Percentiles rank a stretch among this genome's conserved stretches.
Conservation (phyloP, 2,797 vertebrate genomes). For the Tenualosa ilisha region DNA sequence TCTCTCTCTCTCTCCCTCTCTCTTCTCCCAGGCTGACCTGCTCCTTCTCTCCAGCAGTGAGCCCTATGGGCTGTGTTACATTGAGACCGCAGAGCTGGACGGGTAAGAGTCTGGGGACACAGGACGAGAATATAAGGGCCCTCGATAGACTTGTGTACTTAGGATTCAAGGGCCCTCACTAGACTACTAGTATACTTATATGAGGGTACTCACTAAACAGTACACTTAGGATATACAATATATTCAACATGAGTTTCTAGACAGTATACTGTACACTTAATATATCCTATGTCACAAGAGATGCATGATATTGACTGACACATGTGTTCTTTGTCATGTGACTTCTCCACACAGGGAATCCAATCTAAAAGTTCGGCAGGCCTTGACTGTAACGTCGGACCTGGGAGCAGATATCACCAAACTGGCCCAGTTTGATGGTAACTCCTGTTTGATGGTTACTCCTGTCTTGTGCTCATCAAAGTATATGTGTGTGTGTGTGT, state of each 20-base stretch:
- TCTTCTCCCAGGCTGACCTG: conserved; percentile 78
- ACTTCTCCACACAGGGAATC: conserved; percentile 75
- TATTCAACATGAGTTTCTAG: no score
- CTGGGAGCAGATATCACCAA: conserved; percentile 74
- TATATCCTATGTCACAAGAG: no score
- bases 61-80: conserved; percentile 83
- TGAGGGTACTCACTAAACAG: no score
- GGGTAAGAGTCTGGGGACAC: conserved; percentile 71
- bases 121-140: no score
- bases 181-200: no score
- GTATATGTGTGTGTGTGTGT: not conserved
- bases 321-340: no score
- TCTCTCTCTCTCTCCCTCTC: not conserved
- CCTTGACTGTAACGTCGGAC: conserved; percentile 80
- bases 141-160: no score
- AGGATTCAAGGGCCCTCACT: no score
- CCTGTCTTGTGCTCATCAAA: not conserved
- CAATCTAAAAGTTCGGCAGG: conserved; percentile 86
- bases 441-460: conserved; percentile 46
- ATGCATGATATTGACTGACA: no score
- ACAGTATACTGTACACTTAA: no score
- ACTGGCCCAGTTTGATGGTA: conserved; percentile 84
- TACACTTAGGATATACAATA: no score
- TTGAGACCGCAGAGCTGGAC: conserved; percentile 88
- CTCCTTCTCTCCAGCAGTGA: conserved; percentile 88